phyloP scores from a whole-genome alignment of 92 coral and sea anemone genomes.

The Bergia sp. region DNA sequence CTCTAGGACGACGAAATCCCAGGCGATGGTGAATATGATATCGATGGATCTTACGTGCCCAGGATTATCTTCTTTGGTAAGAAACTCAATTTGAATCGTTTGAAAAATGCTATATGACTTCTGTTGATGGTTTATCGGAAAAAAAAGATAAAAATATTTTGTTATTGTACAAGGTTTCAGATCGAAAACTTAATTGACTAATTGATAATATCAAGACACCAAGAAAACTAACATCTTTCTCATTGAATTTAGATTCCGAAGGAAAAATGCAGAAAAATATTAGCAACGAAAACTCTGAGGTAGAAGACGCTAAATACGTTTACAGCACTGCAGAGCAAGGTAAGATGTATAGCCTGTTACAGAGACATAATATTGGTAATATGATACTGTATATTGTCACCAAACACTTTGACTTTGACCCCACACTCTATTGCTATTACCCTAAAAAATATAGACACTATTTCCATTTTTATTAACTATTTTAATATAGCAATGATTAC shows the following conservation, averaged over 20 bases:
- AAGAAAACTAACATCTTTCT: too few relatives aligned
- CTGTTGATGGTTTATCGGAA: not conserved
- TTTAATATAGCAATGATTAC: too few relatives aligned
- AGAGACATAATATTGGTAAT: not conserved
- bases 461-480: too few relatives aligned
- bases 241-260: constrained; percentile 60
- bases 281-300: constrained; percentile 70
- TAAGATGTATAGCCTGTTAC: constrained; percentile 8
- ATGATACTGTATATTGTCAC: not conserved
- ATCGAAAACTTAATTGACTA: not conserved
- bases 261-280: constrained; percentile 81
- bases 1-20: constrained; percentile 96
- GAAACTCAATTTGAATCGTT: not conserved
- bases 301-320: constrained; percentile 82
- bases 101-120: not conserved
- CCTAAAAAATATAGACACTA: too few relatives aligned
- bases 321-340: constrained; percentile 77
- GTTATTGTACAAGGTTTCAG: not conserved
- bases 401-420: not conserved
- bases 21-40: constrained; percentile 68
- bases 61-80: constrained; percentile 91
- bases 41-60: constrained; percentile 94
- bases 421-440: too few relatives aligned
- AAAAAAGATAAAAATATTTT: not conserved
- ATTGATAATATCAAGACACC: not conserved